These are phyloP conservation scores for Phalangium opilio DNA, from an alignment of 2,888 invertebrate species.

Conservation along the genomic window DNA sequence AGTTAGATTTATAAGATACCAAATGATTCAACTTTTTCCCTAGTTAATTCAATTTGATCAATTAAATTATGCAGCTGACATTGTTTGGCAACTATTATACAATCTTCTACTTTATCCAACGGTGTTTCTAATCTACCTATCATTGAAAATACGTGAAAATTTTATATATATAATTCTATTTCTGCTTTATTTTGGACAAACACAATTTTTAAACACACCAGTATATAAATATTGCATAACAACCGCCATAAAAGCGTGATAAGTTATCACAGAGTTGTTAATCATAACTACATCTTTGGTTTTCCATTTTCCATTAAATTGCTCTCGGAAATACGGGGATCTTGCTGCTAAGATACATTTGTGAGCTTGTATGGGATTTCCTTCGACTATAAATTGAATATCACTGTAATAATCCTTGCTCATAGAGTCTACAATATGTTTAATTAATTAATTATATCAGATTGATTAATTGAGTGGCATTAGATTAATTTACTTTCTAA, in stretches of 20 bases:
- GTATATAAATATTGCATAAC: conserved; percentile 34
- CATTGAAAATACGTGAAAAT: background rate
- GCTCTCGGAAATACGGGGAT: conserved; percentile 32
- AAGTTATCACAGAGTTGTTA: conserved; percentile 25
- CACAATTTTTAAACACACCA: conserved; percentile 25
- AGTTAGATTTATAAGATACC: too few relatives aligned
- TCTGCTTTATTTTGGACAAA: background rate
- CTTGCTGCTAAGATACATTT: conserved; percentile 34
- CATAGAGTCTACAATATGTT: too few relatives aligned
- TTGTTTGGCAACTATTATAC: conserved; percentile 31
- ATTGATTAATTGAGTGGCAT: too few relatives aligned
- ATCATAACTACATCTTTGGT: background rate
- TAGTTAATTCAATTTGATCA: conserved; percentile 27
- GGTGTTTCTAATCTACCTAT: conserved; percentile 31
- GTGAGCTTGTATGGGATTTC: conserved; percentile 31
- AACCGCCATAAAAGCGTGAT: conserved; percentile 31
- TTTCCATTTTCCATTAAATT: conserved; percentile 24
- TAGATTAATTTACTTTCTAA: conserved; percentile 32
- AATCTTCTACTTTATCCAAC: conserved; percentile 30
- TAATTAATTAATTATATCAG: too few relatives aligned
- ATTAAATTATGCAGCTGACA: conserved; percentile 30
- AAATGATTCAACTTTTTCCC: conserved; percentile 30
- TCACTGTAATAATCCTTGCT: conserved; percentile 30
- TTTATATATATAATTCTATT: background rate
- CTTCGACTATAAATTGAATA: conserved; percentile 32